Base-by-base conservation (phyloP, 1,140 invertebrate species). In the Penaeus chinensis region DNA sequence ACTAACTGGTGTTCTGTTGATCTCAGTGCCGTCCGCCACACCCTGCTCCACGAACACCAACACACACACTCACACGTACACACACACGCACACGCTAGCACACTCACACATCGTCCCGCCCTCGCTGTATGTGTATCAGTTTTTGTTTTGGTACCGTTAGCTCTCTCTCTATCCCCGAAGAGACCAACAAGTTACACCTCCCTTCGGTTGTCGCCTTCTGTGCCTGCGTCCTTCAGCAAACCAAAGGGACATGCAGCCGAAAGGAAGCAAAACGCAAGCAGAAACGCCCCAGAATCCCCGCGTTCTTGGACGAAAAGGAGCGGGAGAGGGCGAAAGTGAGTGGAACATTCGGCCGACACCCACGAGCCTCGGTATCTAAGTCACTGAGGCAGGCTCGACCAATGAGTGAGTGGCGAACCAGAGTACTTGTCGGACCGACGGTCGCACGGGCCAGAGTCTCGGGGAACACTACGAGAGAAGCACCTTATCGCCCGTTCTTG, bases 1-100 rank as follows among this genome's bases (percentile, higher is more conserved):
- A 82, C 81, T 82, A 82, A 82, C 81, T 82, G 62, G 81, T 82
- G 81, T 65, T 82, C 63, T 82, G 27, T 82, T 82, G 81, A 82
- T 82, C 81, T 82, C 62, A n/a, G 27, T 32, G 63, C 81, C 81
- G 63, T 18, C 63, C 81, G 63, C 81, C 81, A 82, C 81, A 82
- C 81, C 81, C 81, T 42, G 81, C 63, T 54, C 62, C 13, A 47
- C 80, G 62, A 42, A 69, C 63, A 82, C 80, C n/a, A 32, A 82
- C 62, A 82, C 63, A 69, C 80, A 82, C 81, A 69, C 63, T n/a
- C 65, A 69, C 81, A 69, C 81, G 19, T 27, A 65, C 80, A 37
- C 81, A 82, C 62, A 66, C 37, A 82, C 81, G 66, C 81, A 82
- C 81, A 65, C 81, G 47, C 81, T 66, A 42, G 65, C 80, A 63